phyloP scores from a whole-genome alignment of 2,888 invertebrate species.

The Phortica okadai region DNA sequence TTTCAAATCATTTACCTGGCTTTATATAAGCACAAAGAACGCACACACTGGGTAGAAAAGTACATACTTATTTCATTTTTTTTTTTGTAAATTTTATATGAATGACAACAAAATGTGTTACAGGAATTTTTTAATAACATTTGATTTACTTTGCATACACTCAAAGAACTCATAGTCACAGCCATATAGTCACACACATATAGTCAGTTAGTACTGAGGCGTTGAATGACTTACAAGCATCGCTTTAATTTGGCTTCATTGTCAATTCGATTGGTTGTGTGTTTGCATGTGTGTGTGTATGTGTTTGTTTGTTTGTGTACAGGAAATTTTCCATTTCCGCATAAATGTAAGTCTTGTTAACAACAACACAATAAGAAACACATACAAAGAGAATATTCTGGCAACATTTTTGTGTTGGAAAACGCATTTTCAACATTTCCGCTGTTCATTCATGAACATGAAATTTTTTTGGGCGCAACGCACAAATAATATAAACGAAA shows the following conservation, averaged over 20 bases:
- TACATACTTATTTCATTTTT: too few relatives aligned
- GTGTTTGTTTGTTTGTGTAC: not conserved
- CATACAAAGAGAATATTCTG: not conserved
- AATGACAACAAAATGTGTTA: constrained; percentile 1
- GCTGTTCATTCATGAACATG: too few relatives aligned
- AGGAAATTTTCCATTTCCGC: constrained; percentile 26
- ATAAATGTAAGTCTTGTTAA: not conserved
- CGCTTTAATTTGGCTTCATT: not conserved
- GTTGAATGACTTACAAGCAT: not conserved
- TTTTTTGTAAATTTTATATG: not conserved
- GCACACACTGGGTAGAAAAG: too few relatives aligned
- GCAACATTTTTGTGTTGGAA: too few relatives aligned
- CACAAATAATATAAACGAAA: too few relatives aligned
- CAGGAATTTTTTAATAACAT: constrained; percentile 22
- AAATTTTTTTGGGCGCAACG: too few relatives aligned
- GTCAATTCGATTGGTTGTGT: not conserved
- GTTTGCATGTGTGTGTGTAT: not conserved
- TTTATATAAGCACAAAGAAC: too few relatives aligned
- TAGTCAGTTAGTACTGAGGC: too few relatives aligned
- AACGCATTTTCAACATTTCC: too few relatives aligned
- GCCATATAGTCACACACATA: too few relatives aligned
- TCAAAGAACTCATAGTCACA: not conserved
- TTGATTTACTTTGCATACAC: not conserved
- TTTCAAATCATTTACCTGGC: not conserved
- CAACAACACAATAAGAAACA: not conserved